These are phyloP conservation scores for Cerceris rybyensis DNA, from an alignment of 2,888 invertebrate species.

Conservation along the genomic window DNA sequence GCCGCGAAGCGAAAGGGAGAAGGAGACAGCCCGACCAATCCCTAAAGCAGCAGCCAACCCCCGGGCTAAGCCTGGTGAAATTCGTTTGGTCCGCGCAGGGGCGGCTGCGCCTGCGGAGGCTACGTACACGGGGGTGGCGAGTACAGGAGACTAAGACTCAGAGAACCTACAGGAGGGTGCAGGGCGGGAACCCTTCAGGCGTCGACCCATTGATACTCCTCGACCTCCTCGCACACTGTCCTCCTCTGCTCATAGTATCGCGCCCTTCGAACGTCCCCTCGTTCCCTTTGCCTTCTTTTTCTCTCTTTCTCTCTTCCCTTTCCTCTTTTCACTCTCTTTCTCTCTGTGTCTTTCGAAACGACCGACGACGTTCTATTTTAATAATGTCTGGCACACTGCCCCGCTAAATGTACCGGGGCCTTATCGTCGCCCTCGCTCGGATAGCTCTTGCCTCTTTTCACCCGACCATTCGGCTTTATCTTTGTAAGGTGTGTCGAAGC, in stretches of 20 bases:
- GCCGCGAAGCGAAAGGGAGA: conserved; percentile 24
- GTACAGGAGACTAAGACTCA: conserved; percentile 37
- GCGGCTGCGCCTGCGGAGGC: conserved; percentile 59
- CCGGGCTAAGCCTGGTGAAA: conserved; percentile 68
- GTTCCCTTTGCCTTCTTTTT: conserved; percentile 9
- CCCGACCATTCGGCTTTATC: too few relatives aligned
- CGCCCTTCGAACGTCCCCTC: conserved; percentile 40
- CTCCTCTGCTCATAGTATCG: conserved; percentile 23
- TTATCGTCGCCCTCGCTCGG: conserved; percentile 44
- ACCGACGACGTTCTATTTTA: conserved; percentile 71
- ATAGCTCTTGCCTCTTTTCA: conserved; percentile 26
- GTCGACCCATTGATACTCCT: conserved; percentile 62
- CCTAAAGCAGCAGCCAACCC: conserved; percentile 64
- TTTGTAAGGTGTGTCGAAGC: too few relatives aligned
- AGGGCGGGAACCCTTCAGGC: conserved; percentile 58
- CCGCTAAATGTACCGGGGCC: conserved; percentile 73
- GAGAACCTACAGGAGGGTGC: conserved; percentile 23
- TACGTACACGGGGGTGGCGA: conserved; percentile 31
- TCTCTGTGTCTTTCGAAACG: conserved; percentile 9
- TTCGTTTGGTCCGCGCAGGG: conserved; percentile 66
- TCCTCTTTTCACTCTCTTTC: conserved; percentile 13
- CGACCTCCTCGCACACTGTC: conserved; percentile 42
- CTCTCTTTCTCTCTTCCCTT: conserved; percentile 20
- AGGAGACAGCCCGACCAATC: conserved; percentile 41
- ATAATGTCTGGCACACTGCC: conserved; percentile 80